Conservation (phyloP, 1,140 invertebrate genomes). For the Odontomachus brunneus region DNA sequence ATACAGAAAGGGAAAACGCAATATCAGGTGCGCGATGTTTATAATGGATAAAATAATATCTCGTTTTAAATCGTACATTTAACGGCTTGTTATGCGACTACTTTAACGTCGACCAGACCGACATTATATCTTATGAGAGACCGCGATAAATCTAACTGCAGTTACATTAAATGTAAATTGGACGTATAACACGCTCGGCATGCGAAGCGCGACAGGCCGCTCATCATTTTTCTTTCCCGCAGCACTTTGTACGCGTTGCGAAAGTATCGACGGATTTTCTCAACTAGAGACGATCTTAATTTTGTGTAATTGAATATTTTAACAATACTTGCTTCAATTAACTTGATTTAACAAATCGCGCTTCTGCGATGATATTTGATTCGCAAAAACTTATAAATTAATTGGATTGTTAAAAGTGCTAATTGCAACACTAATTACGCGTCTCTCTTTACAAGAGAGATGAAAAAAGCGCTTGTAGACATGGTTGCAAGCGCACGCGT, state of each 20-base stretch:
- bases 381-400: too few relatives aligned
- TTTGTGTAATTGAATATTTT: too few relatives aligned
- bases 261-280: background rate
- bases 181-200: background rate
- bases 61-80: conserved; percentile 9
- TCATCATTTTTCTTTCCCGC: background rate
- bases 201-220: background rate
- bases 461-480: too few relatives aligned
- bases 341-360: too few relatives aligned
- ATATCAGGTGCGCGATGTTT: conserved; percentile 12
- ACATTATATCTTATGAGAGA: background rate
- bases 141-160: conserved; percentile 24
- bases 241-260: background rate
- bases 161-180: conserved; percentile 34
- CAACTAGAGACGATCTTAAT: background rate
- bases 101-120: background rate
- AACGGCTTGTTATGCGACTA: conserved; percentile 8
- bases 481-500: too few relatives aligned
- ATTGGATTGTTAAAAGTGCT: too few relatives aligned
- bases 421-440: too few relatives aligned
- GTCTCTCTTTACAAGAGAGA: too few relatives aligned
- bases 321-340: too few relatives aligned
- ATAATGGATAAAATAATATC: conserved; percentile 2
- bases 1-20: background rate
- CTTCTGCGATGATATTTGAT: too few relatives aligned